Evolutionary conservation across 2,888 invertebrate species (phyloP), one percentile per base, ranked within the genome.

Genomic region (Isoperla grammatica): DNA sequence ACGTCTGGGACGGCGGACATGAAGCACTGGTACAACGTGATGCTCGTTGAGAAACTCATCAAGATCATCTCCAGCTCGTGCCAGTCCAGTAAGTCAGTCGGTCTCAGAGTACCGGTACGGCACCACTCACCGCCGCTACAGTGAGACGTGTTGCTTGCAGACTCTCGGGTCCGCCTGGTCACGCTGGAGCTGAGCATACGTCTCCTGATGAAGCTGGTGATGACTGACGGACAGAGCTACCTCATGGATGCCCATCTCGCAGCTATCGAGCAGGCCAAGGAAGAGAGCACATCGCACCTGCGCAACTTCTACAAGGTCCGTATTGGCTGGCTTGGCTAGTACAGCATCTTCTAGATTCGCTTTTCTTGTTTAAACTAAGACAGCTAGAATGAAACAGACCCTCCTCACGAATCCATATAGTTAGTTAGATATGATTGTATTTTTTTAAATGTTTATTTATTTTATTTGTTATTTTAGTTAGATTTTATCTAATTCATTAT

Each of bases 161-260:
- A 88, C 20, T 89, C 91, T 68, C 87, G 88, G 72, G 90, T 98
- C 20, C 86, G 98, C 6, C 80, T 98, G 57, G 90, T 95, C 5
- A 97, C 97, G 0, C 78, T 97, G 64, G 96, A 98, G 73, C 79
- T 99, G 69, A 85, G 89, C 43, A 82, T 94, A 61, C 86, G 90
- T 57, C 76, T 98, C 42, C 78, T 96, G 59, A 78, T 87, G 70
- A 85, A 85, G 73, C 74, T 90, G 69, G 71, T 83, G 61, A 75
- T 76, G 70, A 69, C 79, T 17, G 79, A 81, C 65, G 82, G 80
- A 11, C 76, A 76, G 65, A 83, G 79, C 65, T 77, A 80, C 65
- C 78, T 90, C 39, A 79, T 80, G 57, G 90, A 90, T 64, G 73
- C 79, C 15, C 88, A 88, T 71, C 76, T 85, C 65, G 81, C 83